Evolutionary conservation across 2,113 vertebrate species (phyloP).

Genomic region (Pica pica): DNA sequence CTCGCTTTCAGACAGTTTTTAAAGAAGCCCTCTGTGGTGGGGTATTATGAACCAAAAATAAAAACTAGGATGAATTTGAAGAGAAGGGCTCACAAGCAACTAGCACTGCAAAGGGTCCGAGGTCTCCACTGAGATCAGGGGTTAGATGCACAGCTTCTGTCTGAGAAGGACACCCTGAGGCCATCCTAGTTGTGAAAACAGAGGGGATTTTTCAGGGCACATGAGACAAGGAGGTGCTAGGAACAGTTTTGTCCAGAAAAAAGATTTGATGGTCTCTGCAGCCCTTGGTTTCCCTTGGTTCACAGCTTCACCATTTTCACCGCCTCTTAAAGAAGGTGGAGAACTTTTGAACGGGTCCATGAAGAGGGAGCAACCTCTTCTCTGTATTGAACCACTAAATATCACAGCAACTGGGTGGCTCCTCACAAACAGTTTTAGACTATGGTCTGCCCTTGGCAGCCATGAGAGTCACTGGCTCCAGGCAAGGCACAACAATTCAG

Average conservation of each 20-base stretch:
- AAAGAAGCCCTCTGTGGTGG: neutral
- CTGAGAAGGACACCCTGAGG: neutral
- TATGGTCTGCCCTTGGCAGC: neutral
- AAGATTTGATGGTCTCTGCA: neutral
- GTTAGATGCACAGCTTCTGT: neutral
- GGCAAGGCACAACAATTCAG: neutral
- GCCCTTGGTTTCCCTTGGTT: neutral
- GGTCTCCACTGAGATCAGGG: fast-evolving
- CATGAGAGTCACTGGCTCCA: neutral
- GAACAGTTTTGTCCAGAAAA: neutral
- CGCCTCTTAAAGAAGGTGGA: neutral
- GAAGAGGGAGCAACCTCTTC: neutral
- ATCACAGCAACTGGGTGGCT: neutral
- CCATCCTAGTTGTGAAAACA: neutral
- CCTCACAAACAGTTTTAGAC: neutral
- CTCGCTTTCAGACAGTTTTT: neutral
- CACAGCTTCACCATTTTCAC: neutral
- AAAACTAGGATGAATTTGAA: neutral
- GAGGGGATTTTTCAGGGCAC: neutral
- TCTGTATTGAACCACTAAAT: neutral
- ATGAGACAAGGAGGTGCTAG: neutral
- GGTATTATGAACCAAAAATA: neutral
- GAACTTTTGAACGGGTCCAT: neutral
- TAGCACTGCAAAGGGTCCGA: neutral
- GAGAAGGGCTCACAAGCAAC: neutral